Evolutionary conservation across 2,888 invertebrate genomes (phyloP).

Genomic region (Myopa testacea): DNA sequence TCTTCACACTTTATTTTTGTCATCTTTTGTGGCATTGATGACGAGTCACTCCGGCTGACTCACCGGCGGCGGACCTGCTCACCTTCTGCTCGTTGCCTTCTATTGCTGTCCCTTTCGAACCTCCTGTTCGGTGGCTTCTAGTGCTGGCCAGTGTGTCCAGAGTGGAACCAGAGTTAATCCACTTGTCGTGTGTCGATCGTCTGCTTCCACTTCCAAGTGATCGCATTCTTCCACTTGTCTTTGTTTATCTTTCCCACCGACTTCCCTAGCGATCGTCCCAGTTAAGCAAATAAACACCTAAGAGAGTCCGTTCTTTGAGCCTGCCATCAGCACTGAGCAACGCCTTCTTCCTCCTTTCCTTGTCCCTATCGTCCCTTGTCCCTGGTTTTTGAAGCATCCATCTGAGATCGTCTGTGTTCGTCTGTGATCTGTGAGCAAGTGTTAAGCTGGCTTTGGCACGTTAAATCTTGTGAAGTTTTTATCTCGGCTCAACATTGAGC

Average conservation of each 20-base stretch:
- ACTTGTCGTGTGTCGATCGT: constrained; percentile 41
- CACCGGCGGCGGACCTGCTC: not conserved
- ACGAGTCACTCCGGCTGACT: not conserved
- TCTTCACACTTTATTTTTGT: not conserved
- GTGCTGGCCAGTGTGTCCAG: constrained; percentile 12
- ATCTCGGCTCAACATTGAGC: constrained; percentile 4
- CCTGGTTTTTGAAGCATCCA: not conserved
- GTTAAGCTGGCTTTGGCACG: constrained; percentile 7
- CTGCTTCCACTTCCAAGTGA: not conserved
- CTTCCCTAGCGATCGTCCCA: not conserved
- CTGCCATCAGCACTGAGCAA: constrained; percentile 35
- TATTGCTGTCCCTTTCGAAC: not conserved
- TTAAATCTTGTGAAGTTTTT: not conserved
- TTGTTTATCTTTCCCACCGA: not conserved
- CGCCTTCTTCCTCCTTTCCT: constrained; percentile 34
- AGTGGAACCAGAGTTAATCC: constrained; percentile 21
- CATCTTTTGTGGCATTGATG: not conserved
- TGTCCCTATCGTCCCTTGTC: not conserved
- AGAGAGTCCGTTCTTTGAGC: constrained; percentile 14
- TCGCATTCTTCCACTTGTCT: not conserved
- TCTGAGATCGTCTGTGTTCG: not conserved
- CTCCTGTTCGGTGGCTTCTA: not conserved
- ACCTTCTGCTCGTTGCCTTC: not conserved
- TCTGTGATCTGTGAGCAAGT: constrained; percentile 19
- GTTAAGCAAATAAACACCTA: constrained; percentile 41